These are phyloP conservation scores for Myxocyprinus asiaticus DNA, from an alignment of 2,113 vertebrate genomes.

Conservation along the genomic window DNA sequence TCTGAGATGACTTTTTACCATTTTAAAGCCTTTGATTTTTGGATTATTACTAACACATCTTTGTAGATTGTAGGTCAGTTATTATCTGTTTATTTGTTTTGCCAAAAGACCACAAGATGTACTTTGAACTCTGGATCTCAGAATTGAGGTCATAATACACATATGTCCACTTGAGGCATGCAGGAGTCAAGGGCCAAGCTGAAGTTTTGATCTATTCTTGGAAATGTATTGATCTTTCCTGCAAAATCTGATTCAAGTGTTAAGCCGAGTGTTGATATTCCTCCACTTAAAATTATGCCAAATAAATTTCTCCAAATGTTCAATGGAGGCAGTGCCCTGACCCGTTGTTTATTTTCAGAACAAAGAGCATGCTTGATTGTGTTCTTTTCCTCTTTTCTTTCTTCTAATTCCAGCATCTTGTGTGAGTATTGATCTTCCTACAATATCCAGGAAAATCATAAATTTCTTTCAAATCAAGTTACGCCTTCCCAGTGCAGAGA, in stretches of 20 bases:
- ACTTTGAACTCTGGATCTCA: background rate
- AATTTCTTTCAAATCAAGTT: slow-evolving; percentile 31
- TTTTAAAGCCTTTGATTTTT: too few species aligned
- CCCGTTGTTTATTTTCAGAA: slow-evolving; percentile 25
- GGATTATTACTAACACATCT: too few species aligned
- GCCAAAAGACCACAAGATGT: background rate
- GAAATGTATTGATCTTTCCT: slow-evolving; percentile 12
- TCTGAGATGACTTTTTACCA: too few species aligned
- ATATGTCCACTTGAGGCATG: background rate
- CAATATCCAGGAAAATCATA: slow-evolving; percentile 21
- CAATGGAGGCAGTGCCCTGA: background rate
- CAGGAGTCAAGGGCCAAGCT: background rate
- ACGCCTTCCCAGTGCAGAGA: slow-evolving; percentile 4
- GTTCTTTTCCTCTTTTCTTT: slow-evolving; percentile 27
- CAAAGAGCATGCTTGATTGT: slow-evolving; percentile 23
- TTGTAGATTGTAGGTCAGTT: too few species aligned
- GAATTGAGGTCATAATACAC: background rate
- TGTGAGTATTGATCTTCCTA: slow-evolving; percentile 36
- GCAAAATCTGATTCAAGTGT: background rate
- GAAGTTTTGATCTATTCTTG: background rate
- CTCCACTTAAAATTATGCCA: slow-evolving; percentile 32
- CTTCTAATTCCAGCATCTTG: slow-evolving; percentile 45
- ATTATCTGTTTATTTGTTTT: too few species aligned
- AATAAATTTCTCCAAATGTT: slow-evolving; percentile 7
- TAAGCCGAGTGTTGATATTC: slow-evolving; percentile 22